Evolutionary conservation across 92 coral and sea anemone species (phyloP), one percentile per base, ranked within the genome.

Genomic region (Muricea muricata): DNA sequence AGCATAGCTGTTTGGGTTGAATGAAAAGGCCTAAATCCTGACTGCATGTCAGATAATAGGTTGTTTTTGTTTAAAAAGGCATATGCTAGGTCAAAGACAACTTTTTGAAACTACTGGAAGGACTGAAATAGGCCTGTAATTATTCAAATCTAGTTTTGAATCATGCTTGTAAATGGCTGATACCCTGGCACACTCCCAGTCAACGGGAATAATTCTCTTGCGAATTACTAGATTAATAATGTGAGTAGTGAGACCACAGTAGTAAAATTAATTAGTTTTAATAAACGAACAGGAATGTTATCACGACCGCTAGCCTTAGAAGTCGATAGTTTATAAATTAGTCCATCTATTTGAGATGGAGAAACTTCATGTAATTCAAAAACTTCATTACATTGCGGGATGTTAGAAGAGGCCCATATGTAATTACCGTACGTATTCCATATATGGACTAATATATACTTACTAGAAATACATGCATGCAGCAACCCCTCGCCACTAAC

Each of bases 121-220:
- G 46, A 33, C 75, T 33, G 72, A 65, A 26, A 65, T 65, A 28
- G 72, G 39, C 37, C 72, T 65, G 31, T 65, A 65, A 28, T 65
- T 65, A 26, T 65, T 65, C 2, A 35, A 28, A 65, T 65, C 39
- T 12, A 35, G n/a, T 35, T 29, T 65, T 6, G 32, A 31, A 65
- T 65, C 37, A 25, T 65, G 39, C 18, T 65, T 65, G 18, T 28
- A 65, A 28, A 65, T 65, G 28, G 72, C 39, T 65, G 39, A 65
- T 28, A 65, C 72, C 37, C 72, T 65, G 50, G 50, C 1, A 45
- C 50, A 5, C 17, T 65, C 31, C 39, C 72, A 65, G 72, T 29
- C 72, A 25, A 14, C 37, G 13, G 72, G 72, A 26, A 65, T 28
- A 65, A 65, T 65, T 65, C 39, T 3, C 8, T 31, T 65, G 24